Evolutionary conservation across 2,797 vertebrate species (phyloP), one percentile per base, ranked within the genome.

Genomic region (Brachymystax lenok): DNA sequence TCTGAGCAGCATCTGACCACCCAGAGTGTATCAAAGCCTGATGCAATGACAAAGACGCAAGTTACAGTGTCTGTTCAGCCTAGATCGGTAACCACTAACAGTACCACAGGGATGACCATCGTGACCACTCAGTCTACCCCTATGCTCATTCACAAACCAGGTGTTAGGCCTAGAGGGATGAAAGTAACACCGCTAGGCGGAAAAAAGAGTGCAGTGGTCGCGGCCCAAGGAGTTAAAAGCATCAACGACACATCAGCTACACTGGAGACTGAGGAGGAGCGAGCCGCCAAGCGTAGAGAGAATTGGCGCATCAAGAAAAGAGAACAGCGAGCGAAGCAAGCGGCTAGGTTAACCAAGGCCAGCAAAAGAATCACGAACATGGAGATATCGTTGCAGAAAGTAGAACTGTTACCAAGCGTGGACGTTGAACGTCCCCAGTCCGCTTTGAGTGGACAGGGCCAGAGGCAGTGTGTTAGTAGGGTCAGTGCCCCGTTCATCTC

Each of bases 241-340:
- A 54, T 52, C 21, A 28, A 59, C 12, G 63, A 40, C 3, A 28
- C 76, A 7, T 80, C 30, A 30, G 69, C 67, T 33, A 52, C 35
- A 12, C 17, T 52, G 3, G 85, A 88, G 83, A 88, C 87, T 0
- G 94, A 94, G 74, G 94, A 95, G 73, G 92, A 94, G 80, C 90
- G 78, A 33, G 90, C 90, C 0, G 92, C 94, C 28, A 92, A 79
- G 70, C 93, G 92, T 24, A 86, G 94, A 64, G 94, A 95, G 81
- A 90, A 90, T 3, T 95, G 94, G 94, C 86, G 94, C 50, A 86
- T 95, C 56, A 95, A 95, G 82, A 95, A 95, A 80, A 84, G 94
- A 63, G 92, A 94, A 77, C 94, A 95, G 83, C 88, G 94, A 74
- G 94, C 94, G 2, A 95, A 90, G 86, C 74, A 85, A 51, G 93